Base-by-base conservation (phyloP, 92 coral and sea anemone species). In the Paragorgia papillata region DNA sequence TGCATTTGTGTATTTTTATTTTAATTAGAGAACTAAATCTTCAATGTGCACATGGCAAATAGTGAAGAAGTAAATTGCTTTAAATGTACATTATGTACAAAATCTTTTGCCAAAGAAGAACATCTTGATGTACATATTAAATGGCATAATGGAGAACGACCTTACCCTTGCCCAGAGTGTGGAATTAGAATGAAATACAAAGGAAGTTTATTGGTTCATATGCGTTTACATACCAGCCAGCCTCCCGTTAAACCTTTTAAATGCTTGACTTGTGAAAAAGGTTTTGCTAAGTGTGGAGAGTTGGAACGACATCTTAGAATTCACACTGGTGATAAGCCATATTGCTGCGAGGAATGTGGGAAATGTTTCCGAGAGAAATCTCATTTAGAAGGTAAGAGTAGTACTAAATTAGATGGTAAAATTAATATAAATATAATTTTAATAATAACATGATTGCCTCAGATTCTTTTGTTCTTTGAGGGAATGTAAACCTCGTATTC, bases 141-240 rank as follows among this genome's bases (percentile, higher is more conserved):
- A 26, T 71, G 78, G 78, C 78, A 71, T 33, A 71, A 53, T 33
- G 78, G 78, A 26, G 57, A 30, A 22, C 57, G 78, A 18, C 78
- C 78, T 30, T 71, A 71, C 33, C 57, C 78, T 8, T 71, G 78
- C 54, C 48, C 57, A n/a, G 64, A 71, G 24, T 69, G 76, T 51
- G 76, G 76, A 25, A 44, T 56, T 10, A 37, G 10, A 35, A 71
- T 71, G 78, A 71, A 71, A 51, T 71, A 71, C 44, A 71, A 71
- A 55, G 78, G 78, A 29, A 71, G 78, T 31, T 14, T 71, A 53
- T 7, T 39, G 24, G 78, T 71, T 32, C 78, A 71, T 31, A 71
- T 71, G 78, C 31, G 58, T 20, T 34, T 71, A 15, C 78, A 71
- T 26, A 55, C 57, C 19, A 19, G 34, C 30, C 50, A 71, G 24